Conservation (phyloP, 2,113 vertebrate species). For the Bambusicola thoracicus region DNA sequence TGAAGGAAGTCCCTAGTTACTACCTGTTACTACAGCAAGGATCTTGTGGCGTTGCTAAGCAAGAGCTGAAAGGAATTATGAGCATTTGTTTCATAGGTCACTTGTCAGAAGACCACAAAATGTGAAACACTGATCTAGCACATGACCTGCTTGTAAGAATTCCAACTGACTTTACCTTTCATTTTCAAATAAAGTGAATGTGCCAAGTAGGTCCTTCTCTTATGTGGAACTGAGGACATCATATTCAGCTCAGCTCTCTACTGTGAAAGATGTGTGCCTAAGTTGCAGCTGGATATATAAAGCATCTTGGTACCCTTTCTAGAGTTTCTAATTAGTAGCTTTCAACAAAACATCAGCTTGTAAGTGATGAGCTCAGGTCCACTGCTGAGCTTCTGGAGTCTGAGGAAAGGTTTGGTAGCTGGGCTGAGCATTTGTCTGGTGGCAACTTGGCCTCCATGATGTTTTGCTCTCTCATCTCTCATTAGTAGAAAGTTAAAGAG, state of each 20-base stretch:
- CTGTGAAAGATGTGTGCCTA: neutral
- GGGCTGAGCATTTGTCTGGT: neutral
- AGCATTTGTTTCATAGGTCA: neutral
- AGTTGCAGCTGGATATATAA: neutral
- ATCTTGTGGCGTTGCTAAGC: neutral
- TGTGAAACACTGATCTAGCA: neutral
- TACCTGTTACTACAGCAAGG: neutral
- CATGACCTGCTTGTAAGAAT: neutral
- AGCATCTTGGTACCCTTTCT: neutral
- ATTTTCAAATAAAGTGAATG: neutral
- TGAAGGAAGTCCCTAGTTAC: neutral
- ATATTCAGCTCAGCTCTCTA: neutral
- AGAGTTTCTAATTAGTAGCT: neutral
- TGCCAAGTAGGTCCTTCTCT: neutral
- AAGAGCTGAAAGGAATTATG: neutral
- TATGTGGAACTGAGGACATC: neutral
- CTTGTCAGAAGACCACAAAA: neutral
- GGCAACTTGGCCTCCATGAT: neutral
- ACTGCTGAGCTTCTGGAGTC: neutral
- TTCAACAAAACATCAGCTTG: neutral
- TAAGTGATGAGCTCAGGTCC: neutral
- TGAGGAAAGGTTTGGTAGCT: neutral
- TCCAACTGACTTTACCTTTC: neutral
- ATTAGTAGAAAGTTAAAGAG: neutral
- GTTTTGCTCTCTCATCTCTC: neutral